These are phyloP conservation scores for Stegostoma tigrinum DNA, from an alignment of 2,113 vertebrate species.

Conservation along the genomic window DNA sequence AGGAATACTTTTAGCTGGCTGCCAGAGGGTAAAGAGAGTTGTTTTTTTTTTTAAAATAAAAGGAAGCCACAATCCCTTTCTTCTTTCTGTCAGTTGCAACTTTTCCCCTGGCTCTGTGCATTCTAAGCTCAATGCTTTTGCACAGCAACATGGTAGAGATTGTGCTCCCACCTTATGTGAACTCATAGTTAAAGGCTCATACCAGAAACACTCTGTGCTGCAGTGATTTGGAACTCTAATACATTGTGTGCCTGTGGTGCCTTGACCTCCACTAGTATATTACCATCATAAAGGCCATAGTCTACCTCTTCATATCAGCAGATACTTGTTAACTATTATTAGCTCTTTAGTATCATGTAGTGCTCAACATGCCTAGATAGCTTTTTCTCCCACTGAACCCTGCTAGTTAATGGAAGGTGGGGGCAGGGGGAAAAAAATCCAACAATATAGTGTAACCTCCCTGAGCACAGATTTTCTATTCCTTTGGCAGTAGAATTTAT, in stretches of 20 bases:
- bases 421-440: not conserved
- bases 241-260: not conserved
- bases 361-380: not conserved
- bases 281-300: not conserved
- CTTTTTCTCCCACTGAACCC: not conserved
- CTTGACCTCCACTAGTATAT: not conserved
- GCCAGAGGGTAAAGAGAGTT: not conserved
- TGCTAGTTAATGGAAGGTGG: not conserved
- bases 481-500: not conserved
- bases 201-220: not conserved
- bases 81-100: not conserved
- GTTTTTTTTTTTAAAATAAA: not conserved
- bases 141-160: not conserved
- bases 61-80: not conserved
- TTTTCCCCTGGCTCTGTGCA: not conserved
- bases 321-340: not conserved
- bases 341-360: not conserved
- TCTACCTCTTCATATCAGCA: not conserved
- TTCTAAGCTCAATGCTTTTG: not conserved
- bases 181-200: not conserved
- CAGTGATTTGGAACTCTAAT: not conserved
- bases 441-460: not conserved
- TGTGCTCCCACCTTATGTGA: not conserved
- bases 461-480: not conserved
- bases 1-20: not conserved